These are phyloP conservation scores for Bubo bubo DNA, from an alignment of 2,113 vertebrate genomes.

Conservation along the genomic window DNA sequence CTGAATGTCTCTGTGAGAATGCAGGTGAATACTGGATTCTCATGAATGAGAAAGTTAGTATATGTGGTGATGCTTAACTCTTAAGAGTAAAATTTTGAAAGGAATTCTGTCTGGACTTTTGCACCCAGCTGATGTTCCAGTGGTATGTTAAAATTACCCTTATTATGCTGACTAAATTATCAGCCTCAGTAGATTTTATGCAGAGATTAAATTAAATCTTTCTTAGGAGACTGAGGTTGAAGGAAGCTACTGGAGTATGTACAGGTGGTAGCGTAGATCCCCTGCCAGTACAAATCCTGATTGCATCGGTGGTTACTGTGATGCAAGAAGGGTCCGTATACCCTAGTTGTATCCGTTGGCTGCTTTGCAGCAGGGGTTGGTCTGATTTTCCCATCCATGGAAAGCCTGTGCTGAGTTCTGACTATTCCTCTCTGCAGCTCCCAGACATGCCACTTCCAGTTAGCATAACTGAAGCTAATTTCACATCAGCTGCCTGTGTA, in stretches of 20 bases:
- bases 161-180: background rate
- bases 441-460: background rate
- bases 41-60: background rate
- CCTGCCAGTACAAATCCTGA: background rate
- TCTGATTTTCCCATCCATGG: background rate
- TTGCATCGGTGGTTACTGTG: fast-evolving
- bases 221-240: background rate
- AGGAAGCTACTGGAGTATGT: background rate
- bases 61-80: background rate
- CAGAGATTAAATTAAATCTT: background rate
- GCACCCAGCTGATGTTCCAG: background rate
- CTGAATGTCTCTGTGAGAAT: background rate
- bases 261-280: background rate
- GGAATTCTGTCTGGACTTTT: background rate
- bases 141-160: background rate
- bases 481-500: background rate
- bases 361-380: background rate
- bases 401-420: background rate
- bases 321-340: fast-evolving
- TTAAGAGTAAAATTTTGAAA: background rate
- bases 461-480: background rate
- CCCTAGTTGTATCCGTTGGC: no score
- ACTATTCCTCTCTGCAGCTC: no score
- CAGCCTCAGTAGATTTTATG: background rate
- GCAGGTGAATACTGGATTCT: background rate